These are phyloP conservation scores for Capreolus pygargus DNA, from an alignment of 2,113 vertebrate species.

Conservation along the genomic window DNA sequence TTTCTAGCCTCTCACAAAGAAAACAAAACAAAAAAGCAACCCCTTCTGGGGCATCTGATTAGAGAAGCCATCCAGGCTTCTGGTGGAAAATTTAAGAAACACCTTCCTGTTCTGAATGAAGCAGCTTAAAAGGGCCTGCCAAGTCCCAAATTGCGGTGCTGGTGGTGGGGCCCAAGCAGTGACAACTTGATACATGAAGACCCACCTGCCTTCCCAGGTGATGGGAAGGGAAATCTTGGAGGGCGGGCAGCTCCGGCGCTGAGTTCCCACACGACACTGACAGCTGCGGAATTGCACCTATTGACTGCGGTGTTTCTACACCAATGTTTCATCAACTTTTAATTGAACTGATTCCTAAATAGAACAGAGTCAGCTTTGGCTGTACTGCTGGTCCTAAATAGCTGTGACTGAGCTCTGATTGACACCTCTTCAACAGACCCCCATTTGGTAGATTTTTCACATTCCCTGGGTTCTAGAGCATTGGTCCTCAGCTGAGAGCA, in stretches of 20 bases:
- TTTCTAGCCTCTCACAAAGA: not conserved
- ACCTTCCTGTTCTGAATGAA: slow-evolving; percentile 17
- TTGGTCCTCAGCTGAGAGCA: not conserved
- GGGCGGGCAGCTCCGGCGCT: not conserved
- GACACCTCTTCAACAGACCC: slow-evolving; percentile 51
- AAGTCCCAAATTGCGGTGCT: slow-evolving; percentile 3
- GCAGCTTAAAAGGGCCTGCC: not conserved
- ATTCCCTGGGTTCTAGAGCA: slow-evolving; percentile 33
- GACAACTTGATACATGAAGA: slow-evolving; percentile 44
- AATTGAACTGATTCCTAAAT: slow-evolving; percentile 64
- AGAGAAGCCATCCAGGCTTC: not conserved
- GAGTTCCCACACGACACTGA: not conserved
- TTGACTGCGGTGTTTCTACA: slow-evolving; percentile 40
- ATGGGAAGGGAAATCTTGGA: slow-evolving; percentile 12
- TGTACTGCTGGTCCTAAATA: slow-evolving; percentile 61
- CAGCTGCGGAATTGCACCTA: slow-evolving; percentile 55
- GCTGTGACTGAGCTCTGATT: not conserved
- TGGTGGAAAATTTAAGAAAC: not conserved
- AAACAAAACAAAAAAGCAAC: not conserved
- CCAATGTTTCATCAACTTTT: slow-evolving; percentile 72
- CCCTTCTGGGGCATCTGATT: not conserved
- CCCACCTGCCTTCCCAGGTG: not conserved
- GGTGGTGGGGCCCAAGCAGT: not conserved
- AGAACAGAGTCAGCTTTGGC: slow-evolving; percentile 57
- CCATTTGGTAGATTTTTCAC: slow-evolving; percentile 15